A percentile compares a stretch with the other conserved stretches of the same genome.
Evolutionary conservation across 2,888 invertebrate genomes (phyloP).

Genomic region (Papilio demoleus): DNA sequence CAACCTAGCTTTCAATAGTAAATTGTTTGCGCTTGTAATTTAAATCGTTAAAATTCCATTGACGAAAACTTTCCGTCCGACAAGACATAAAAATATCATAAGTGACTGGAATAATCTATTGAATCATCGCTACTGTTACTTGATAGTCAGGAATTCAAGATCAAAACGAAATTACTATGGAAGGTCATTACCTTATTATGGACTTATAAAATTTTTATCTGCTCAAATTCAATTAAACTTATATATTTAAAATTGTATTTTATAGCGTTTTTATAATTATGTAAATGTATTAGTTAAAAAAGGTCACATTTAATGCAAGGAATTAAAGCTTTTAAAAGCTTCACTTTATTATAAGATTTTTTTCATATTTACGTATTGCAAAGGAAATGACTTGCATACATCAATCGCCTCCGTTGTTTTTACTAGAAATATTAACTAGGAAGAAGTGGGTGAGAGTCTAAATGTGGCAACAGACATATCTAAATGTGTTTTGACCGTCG

Average conservation of each 20-base stretch:
- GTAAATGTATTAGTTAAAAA: too few species aligned
- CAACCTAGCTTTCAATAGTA: not conserved
- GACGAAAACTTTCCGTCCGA: constrained; percentile 7
- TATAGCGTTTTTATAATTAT: too few species aligned
- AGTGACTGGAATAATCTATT: constrained; percentile 12
- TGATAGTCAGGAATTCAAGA: not conserved
- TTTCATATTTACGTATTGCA: not conserved
- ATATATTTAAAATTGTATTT: too few species aligned
- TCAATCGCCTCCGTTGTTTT: not conserved
- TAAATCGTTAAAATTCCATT: constrained; percentile 4
- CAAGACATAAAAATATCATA: constrained; percentile 1
- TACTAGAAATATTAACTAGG: not conserved
- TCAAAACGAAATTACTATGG: not conserved
- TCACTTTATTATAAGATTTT: not conserved
- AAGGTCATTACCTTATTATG: not conserved
- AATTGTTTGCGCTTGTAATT: not conserved
- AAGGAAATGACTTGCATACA: not conserved
- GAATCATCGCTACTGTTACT: constrained; percentile 4
- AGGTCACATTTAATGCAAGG: too few species aligned
- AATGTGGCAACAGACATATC: not conserved
- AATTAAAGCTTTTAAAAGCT: too few species aligned
- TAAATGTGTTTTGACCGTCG: too few species aligned
- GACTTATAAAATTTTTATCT: too few species aligned
- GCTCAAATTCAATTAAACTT: too few species aligned
- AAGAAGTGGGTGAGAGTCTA: not conserved